Base-by-base conservation (phyloP, 2,113 vertebrate species). In the Pelecanus crispus region DNA sequence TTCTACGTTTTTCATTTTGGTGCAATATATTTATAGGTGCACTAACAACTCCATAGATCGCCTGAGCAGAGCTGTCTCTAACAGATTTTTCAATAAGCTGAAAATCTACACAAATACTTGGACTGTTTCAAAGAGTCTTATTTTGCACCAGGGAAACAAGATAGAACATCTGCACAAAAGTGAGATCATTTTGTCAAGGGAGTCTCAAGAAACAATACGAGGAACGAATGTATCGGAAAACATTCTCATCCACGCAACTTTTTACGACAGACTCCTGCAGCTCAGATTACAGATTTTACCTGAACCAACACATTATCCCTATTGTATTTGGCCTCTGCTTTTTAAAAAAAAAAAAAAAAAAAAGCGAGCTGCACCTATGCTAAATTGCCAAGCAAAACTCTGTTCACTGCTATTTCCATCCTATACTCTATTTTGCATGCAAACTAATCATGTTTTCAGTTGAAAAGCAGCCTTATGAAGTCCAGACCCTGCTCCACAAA, bases 131-230 rank as follows among this genome's bases (percentile, higher is more conserved):
- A 95, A 96, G 47, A 8, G 47, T 79, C 75, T 83, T 36, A 79
- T 85, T 93, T 68, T 84, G 86, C 91, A 96, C 86, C 79, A 79
- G 94, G 94, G 96, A 93, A 91, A 94, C 55, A 25, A 95, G 95
- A 81, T 22, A 8, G 68, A 95, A 95, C 96, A 96, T 95, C 95
- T 97, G 96, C 93, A 81, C 84, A 31, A 3, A 40, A 95, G 91
- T 96, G 96, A 97, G 94, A 75, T 96, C 94, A 95, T 89, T 87
- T 65, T 92, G 91, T 89, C 96, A 72, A 25, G 95, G 94, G 96
- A 96, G 81, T 19, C 89, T 94, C 70, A 9, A 89, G 89, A 88
- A 97, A 95, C 63, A 45, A 53, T 24, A 74, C 0, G 18, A 87
- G 93, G 68, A 84, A 94, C 32, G 29, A 38, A 58, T 0, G 45